phyloP scores from a whole-genome alignment of 1,140 invertebrate genomes.

The Prorops nasuta region DNA sequence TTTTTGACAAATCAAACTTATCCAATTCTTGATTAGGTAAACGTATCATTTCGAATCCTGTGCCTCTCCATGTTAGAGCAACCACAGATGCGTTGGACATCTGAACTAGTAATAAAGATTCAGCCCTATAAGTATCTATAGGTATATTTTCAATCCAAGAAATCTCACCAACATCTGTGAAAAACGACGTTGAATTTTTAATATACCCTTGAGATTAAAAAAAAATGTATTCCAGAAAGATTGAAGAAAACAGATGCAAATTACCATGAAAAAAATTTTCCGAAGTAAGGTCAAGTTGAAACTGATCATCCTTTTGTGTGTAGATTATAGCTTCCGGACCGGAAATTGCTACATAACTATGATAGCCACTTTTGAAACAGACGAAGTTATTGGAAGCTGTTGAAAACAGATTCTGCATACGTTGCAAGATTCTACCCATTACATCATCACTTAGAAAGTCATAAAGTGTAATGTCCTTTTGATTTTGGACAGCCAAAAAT shows the following conservation, averaged over 20 bases:
- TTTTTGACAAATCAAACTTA: slow-evolving; percentile 31
- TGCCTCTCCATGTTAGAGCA: slow-evolving; percentile 32
- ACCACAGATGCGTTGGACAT: slow-evolving; percentile 29
- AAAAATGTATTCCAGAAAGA: too few species aligned
- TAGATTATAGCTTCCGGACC: slow-evolving; percentile 30
- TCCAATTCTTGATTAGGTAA: slow-evolving; percentile 23
- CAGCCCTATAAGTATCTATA: slow-evolving; percentile 39
- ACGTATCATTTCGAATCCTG: slow-evolving; percentile 20
- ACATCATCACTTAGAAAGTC: too few species aligned
- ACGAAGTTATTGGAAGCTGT: slow-evolving; percentile 27
- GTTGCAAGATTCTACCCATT: neutral
- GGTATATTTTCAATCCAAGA: slow-evolving; percentile 29
- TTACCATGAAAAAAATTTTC: slow-evolving; percentile 19
- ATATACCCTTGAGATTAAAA: too few species aligned
- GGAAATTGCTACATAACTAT: slow-evolving; percentile 32
- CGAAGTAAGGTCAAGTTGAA: slow-evolving; percentile 21
- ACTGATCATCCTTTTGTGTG: slow-evolving; percentile 20
- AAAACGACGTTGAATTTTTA: too few species aligned
- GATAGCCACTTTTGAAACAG: slow-evolving; percentile 39
- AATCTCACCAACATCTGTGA: slow-evolving; percentile 31
- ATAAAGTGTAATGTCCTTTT: slow-evolving; percentile 26
- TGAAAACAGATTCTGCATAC: slow-evolving; percentile 16
- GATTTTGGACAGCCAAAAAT: slow-evolving; percentile 21
- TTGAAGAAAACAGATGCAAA: neutral
- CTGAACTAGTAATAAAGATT: slow-evolving; percentile 40